Conservation (phyloP, 2,797 vertebrate genomes). For the Chanos chanos region DNA sequence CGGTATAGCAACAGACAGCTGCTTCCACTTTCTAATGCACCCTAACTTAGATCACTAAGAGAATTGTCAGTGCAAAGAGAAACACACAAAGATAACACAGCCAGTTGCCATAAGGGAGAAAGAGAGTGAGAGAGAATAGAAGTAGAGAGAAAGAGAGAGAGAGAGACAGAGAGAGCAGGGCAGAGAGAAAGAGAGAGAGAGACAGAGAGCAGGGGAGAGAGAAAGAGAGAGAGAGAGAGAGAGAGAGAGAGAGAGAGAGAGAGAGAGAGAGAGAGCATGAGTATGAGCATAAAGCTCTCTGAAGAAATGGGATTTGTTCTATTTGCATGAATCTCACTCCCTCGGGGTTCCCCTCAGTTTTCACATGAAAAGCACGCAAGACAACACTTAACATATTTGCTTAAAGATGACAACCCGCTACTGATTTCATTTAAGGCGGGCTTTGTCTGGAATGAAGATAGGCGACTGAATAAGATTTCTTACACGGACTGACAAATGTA, state of each 20-base stretch:
- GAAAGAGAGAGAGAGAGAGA: slow-evolving; percentile 16
- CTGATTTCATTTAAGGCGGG: slow-evolving; percentile 87
- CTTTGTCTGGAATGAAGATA: slow-evolving; percentile 84
- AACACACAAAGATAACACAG: slow-evolving; percentile 98
- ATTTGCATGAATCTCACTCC: slow-evolving; percentile 86
- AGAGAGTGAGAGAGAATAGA: slow-evolving; percentile 54
- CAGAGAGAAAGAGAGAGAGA: slow-evolving; percentile 43
- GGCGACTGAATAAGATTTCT: slow-evolving; percentile 83
- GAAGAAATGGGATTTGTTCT: slow-evolving; percentile 87
- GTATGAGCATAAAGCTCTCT: too few species aligned
- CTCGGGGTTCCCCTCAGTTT: slow-evolving; percentile 83
- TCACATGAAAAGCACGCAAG: slow-evolving; percentile 89
- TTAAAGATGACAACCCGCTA: slow-evolving; percentile 91
- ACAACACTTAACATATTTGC: slow-evolving; percentile 98
- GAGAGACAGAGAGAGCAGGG: slow-evolving; percentile 36
- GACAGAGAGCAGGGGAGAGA: slow-evolving; percentile 37
- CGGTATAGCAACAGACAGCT: slow-evolving; percentile 99
- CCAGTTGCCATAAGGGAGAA: slow-evolving; percentile 87
- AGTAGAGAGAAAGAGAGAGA: slow-evolving; percentile 18
- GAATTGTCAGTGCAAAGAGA: slow-evolving; percentile 94
- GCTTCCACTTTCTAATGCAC: slow-evolving; percentile 99
- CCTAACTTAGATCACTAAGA: slow-evolving; percentile 99
- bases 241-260: slow-evolving; percentile 34
- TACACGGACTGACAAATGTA: slow-evolving; percentile 88
- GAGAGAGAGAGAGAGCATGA: slow-evolving; percentile 61